phyloP scores from a whole-genome alignment of 2,113 vertebrate species.

The Nesogale talazaci region DNA sequence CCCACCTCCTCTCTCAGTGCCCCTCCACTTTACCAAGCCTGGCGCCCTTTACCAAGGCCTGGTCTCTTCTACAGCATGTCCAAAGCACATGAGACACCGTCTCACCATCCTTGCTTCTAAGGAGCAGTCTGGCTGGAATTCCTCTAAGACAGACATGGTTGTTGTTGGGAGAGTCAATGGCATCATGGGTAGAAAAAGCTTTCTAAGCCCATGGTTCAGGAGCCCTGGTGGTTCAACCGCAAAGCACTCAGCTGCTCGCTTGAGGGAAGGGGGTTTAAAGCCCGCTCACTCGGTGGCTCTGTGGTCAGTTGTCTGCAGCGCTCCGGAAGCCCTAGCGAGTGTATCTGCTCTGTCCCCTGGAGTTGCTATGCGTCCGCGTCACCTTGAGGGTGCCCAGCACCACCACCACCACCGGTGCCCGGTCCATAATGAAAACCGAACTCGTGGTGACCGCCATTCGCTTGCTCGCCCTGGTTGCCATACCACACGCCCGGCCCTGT shows the following conservation, averaged over 20 bases:
- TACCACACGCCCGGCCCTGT: not conserved
- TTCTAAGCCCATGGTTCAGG: not conserved
- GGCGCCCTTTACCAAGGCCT: no score
- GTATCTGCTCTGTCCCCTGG: not conserved
- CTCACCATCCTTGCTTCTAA: no score
- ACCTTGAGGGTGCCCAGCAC: not conserved
- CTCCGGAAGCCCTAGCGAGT: not conserved
- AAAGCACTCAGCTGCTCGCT: not conserved
- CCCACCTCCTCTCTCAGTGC: no score
- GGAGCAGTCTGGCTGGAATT: no score
- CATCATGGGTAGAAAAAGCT: not conserved
- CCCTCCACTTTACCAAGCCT: no score
- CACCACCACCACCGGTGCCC: not conserved
- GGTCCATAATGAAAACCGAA: fast-evolving
- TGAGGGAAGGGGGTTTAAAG: not conserved
- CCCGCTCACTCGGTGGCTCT: not conserved
- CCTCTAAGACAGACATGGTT: no score
- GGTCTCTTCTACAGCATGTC: no score
- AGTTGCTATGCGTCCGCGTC: not conserved
- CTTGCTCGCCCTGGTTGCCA: not conserved
- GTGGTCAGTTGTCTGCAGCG: not conserved
- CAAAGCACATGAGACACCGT: no score
- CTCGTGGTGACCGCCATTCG: not conserved
- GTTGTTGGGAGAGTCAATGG: not conserved
- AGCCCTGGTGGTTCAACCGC: not conserved